A percentile compares a stretch with the other conserved stretches of the same genome.
Conservation (phyloP, 2,888 invertebrate genomes). For the Cephus pulcher region DNA sequence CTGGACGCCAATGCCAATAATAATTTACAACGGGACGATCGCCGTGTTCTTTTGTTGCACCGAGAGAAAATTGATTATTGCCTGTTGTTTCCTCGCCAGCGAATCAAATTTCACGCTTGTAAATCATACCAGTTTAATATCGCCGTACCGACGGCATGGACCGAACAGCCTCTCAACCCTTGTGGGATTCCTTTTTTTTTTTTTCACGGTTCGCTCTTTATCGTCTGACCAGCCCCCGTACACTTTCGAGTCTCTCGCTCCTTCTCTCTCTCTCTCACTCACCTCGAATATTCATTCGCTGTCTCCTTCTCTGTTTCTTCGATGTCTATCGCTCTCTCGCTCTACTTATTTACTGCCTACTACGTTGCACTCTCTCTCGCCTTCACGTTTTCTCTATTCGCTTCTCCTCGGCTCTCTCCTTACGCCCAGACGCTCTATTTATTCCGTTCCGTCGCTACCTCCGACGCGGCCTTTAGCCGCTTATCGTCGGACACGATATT, state of each 20-base stretch:
- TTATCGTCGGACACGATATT: not conserved
- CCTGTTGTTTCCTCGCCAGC: constrained; percentile 44
- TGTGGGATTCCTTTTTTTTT: constrained; percentile 1
- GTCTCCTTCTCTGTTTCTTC: not conserved
- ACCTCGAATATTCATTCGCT: not conserved
- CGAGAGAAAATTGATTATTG: constrained; percentile 45
- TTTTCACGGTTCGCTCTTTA: constrained; percentile 11
- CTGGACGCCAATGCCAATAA: constrained; percentile 20
- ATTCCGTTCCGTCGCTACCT: constrained; percentile 1
- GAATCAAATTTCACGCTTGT: constrained; percentile 51
- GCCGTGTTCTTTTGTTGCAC: constrained; percentile 33
- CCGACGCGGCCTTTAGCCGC: not conserved
- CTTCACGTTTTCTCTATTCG: not conserved
- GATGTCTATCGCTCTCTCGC: not conserved
- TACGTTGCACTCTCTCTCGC: not conserved
- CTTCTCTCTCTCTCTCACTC: not conserved
- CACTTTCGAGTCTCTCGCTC: not conserved
- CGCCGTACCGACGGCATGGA: constrained; percentile 32
- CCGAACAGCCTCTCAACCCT: constrained; percentile 31
- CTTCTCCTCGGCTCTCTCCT: not conserved
- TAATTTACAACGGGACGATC: constrained; percentile 39
- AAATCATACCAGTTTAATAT: constrained; percentile 48
- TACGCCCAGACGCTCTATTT: not conserved
- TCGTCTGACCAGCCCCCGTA: not conserved
- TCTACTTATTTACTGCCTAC: not conserved